Percentiles rank a stretch among this genome's conserved stretches.
These are phyloP conservation scores for Leptinotarsa undecemlineata DNA, from an alignment of 1,140 invertebrate genomes.

Conservation along the genomic window DNA sequence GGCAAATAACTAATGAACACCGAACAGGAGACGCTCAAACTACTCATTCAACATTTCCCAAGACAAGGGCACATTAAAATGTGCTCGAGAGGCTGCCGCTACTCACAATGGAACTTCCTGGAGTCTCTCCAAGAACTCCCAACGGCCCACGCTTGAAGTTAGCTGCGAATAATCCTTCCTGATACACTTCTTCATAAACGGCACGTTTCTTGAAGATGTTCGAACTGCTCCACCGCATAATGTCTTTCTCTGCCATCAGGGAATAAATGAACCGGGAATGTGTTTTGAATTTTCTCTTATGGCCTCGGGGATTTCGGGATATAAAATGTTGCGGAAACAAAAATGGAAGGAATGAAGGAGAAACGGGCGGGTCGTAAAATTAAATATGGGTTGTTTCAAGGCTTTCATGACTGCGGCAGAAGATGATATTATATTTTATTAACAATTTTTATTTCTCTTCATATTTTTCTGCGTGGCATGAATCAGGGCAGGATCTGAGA, in stretches of 20 bases:
- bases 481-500: too few relatives aligned
- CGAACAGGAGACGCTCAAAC: constrained; percentile 4
- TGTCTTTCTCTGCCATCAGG: neutral
- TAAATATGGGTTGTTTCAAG: neutral
- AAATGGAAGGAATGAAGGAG: neutral
- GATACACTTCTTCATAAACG: constrained; percentile 2
- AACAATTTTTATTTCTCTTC: too few relatives aligned
- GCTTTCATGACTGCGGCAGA: too few relatives aligned
- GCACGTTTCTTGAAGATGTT: neutral
- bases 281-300: neutral
- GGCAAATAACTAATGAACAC: neutral
- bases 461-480: too few relatives aligned
- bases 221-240: neutral
- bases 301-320: neutral
- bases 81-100: neutral
- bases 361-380: neutral
- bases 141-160: neutral
- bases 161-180: neutral
- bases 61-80: constrained; percentile 1
- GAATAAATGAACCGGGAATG: neutral
- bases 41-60: neutral
- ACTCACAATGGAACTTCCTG: neutral
- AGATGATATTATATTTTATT: too few relatives aligned
- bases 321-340: constrained; percentile 5
- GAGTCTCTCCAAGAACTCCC: constrained; percentile 1